phyloP scores from a whole-genome alignment of 2,113 vertebrate genomes.

The Bubo blakistoni region DNA sequence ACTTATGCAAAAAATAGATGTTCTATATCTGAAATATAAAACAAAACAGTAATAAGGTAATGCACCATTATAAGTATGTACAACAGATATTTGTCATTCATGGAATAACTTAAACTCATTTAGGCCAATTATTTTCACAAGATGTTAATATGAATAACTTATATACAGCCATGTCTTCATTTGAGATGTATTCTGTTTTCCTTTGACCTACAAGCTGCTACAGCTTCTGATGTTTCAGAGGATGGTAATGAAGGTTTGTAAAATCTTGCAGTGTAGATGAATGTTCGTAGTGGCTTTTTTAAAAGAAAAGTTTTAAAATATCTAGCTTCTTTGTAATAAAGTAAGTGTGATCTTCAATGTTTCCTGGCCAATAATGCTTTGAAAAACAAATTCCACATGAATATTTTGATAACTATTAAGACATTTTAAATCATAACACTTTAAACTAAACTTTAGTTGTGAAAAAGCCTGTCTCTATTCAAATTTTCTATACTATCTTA shows the following conservation, averaged over 20 bases:
- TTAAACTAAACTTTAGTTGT: background rate
- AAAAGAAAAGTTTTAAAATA: background rate
- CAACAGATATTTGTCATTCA: background rate
- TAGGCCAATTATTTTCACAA: background rate
- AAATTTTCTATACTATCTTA: background rate
- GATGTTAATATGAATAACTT: background rate
- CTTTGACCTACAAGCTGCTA: constrained; percentile 57
- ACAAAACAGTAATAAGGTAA: background rate
- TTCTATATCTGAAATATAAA: background rate
- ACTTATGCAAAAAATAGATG: background rate
- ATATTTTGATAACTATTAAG: background rate
- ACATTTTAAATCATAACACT: background rate
- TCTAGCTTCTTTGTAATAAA: background rate
- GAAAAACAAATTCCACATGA: background rate
- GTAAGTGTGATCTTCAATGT: constrained; percentile 31
- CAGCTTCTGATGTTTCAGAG: constrained; percentile 57
- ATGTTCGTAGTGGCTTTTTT: background rate
- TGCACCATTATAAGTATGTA: background rate
- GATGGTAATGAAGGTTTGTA: constrained; percentile 62
- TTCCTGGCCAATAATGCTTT: background rate
- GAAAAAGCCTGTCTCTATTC: background rate
- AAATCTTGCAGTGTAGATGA: constrained; percentile 17
- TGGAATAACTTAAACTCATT: background rate
- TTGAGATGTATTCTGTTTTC: constrained; percentile 58
- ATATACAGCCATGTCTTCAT: background rate